Percentiles rank a stretch among this genome's conserved stretches.
phyloP scores from a whole-genome alignment of 2,888 invertebrate species.

The Antitype chi region DNA sequence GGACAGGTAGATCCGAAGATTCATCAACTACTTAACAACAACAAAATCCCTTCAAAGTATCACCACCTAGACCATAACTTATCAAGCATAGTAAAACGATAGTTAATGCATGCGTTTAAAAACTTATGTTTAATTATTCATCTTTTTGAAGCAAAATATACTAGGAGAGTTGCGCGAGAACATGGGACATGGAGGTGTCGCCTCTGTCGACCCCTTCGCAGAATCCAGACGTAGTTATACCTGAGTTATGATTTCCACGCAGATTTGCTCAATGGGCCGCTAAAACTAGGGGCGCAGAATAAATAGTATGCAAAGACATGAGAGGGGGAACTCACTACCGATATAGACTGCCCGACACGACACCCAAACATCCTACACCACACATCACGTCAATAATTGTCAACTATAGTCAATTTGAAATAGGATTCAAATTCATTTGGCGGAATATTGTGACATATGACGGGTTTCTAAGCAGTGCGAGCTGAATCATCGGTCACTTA shows the following conservation, averaged over 20 bases:
- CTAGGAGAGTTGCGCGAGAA: neutral
- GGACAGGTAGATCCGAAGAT: neutral
- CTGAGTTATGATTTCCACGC: conserved; percentile 68
- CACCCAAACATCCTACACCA: conserved; percentile 29
- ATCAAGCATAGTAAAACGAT: too few relatives aligned
- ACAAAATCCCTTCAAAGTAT: neutral
- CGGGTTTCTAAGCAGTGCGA: conserved; percentile 36
- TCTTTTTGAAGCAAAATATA: neutral
- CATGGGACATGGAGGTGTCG: neutral
- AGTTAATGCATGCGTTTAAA: neutral
- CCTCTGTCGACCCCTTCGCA: neutral
- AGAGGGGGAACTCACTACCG: conserved; percentile 74
- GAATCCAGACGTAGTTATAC: conserved; percentile 15
- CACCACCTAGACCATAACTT: neutral
- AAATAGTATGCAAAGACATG: conserved; percentile 80
- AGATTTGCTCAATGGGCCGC: conserved; percentile 78
- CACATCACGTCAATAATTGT: conserved; percentile 5
- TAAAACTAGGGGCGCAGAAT: conserved; percentile 76
- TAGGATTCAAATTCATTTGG: conserved; percentile 38
- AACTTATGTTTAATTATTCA: neutral
- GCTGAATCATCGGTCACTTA: conserved; percentile 86
- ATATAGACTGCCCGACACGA: conserved; percentile 74
- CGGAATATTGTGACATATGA: conserved; percentile 31
- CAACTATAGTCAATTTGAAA: conserved; percentile 1
- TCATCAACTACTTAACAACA: neutral